Conservation (phyloP, 2,888 invertebrate species). For the Coleophora deauratella region DNA sequence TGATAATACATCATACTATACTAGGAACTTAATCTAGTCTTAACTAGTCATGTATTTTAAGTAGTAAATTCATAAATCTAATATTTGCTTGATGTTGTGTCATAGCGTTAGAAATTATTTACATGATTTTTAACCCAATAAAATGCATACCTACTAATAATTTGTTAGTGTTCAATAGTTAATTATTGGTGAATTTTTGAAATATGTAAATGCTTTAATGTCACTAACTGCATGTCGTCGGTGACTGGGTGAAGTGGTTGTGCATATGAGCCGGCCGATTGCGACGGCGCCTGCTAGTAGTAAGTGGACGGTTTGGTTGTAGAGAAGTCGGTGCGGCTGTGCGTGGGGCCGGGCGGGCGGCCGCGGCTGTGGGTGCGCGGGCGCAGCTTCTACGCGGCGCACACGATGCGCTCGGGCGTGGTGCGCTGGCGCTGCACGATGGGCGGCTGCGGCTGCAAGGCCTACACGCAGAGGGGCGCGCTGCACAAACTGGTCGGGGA, state of each 20-base stretch:
- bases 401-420: slow-evolving; percentile 66
- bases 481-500: slow-evolving; percentile 63
- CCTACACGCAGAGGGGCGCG: slow-evolving; percentile 62
- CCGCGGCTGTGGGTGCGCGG: slow-evolving; percentile 66
- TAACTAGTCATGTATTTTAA: too few species aligned
- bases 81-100: too few species aligned
- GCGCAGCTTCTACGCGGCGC: slow-evolving; percentile 66
- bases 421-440: slow-evolving; percentile 68
- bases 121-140: too few species aligned
- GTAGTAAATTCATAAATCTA: too few species aligned
- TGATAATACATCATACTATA: too few species aligned
- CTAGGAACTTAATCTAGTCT: too few species aligned
- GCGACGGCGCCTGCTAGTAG: background rate
- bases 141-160: too few species aligned
- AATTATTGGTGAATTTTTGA: too few species aligned
- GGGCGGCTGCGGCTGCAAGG: slow-evolving; percentile 68
- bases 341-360: slow-evolving; percentile 63
- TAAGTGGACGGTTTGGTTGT: slow-evolving; percentile 23
- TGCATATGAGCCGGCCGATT: background rate
- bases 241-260: background rate
- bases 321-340: slow-evolving; percentile 55
- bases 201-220: background rate
- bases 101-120: too few species aligned
- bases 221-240: background rate
- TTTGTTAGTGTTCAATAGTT: too few species aligned